These are phyloP conservation scores for Epirrhoe tristata DNA, from an alignment of 2,888 invertebrate genomes.

Conservation along the genomic window DNA sequence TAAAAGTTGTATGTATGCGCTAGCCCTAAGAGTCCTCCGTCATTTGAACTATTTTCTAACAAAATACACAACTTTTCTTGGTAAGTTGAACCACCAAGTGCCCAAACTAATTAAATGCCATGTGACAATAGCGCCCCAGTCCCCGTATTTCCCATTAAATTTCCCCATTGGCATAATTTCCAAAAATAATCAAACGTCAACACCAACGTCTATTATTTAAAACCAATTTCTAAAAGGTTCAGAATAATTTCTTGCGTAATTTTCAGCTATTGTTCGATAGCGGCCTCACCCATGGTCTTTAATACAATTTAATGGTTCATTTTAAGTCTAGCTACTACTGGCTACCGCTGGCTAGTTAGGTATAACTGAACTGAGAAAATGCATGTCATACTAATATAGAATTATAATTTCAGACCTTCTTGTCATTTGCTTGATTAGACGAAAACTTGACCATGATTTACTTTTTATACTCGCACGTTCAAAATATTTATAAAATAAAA, in stretches of 20 bases:
- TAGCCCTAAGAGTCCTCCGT: no score
- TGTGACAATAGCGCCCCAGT: constrained; percentile 16
- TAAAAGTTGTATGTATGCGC: no score
- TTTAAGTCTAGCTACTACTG: neutral
- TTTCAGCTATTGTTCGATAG: constrained; percentile 23
- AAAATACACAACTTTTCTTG: neutral
- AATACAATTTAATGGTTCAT: constrained; percentile 4
- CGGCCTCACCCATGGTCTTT: constrained; percentile 2
- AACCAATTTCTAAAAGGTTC: constrained; percentile 52
- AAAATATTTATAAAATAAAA: no score
- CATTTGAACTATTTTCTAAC: no score
- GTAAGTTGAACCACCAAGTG: neutral
- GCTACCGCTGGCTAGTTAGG: no score
- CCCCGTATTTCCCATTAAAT: constrained; percentile 28
- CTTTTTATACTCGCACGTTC: no score
- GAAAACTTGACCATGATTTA: no score
- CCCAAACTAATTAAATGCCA: constrained; percentile 32
- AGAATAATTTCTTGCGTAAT: constrained; percentile 39
- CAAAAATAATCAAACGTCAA: constrained; percentile 59
- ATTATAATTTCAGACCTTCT: no score
- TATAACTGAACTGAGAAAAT: no score
- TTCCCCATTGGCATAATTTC: constrained; percentile 54
- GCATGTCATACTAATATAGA: no score
- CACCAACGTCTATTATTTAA: constrained; percentile 57
- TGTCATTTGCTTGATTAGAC: no score